These are phyloP conservation scores for Hyles lineata DNA, from an alignment of 2,888 invertebrate genomes.

Conservation along the genomic window DNA sequence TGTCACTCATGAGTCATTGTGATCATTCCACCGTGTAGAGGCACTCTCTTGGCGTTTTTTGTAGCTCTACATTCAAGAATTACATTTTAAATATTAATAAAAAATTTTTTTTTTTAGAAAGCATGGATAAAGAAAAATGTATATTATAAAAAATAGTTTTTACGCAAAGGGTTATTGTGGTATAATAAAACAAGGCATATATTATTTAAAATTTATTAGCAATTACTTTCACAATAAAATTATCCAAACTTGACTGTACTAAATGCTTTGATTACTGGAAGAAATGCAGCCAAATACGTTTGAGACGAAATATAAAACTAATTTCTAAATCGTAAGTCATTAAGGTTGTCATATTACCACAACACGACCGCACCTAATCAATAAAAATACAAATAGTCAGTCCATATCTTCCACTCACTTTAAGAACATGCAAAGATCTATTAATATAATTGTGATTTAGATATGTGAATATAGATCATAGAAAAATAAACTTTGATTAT, in stretches of 20 bases:
- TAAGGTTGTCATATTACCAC: background rate
- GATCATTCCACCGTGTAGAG: no score
- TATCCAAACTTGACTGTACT: conserved; percentile 49
- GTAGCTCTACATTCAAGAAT: no score
- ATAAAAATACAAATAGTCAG: conserved; percentile 24
- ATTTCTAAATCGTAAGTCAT: conserved; percentile 6
- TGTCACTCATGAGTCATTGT: no score
- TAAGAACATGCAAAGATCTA: conserved; percentile 12
- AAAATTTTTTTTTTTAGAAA: no score
- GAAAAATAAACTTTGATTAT: conserved; percentile 20
- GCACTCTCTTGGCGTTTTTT: no score
- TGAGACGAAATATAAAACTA: conserved; percentile 4
- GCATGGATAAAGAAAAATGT: background rate
- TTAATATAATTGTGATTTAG: conserved; percentile 24
- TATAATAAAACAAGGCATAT: background rate
- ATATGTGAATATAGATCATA: conserved; percentile 21
- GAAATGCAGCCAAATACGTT: conserved; percentile 30
- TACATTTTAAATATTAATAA: no score
- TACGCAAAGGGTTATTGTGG: background rate
- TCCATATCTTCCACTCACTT: background rate
- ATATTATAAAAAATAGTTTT: background rate
- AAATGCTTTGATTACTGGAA: conserved; percentile 50
- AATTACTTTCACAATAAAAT: conserved; percentile 52
- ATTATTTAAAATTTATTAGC: conserved; percentile 54
- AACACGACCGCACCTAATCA: conserved; percentile 4